Evolutionary conservation across 1,140 invertebrate genomes (phyloP), one percentile per base, ranked within the genome.

Genomic region (Diploscapter pachys): DNA sequence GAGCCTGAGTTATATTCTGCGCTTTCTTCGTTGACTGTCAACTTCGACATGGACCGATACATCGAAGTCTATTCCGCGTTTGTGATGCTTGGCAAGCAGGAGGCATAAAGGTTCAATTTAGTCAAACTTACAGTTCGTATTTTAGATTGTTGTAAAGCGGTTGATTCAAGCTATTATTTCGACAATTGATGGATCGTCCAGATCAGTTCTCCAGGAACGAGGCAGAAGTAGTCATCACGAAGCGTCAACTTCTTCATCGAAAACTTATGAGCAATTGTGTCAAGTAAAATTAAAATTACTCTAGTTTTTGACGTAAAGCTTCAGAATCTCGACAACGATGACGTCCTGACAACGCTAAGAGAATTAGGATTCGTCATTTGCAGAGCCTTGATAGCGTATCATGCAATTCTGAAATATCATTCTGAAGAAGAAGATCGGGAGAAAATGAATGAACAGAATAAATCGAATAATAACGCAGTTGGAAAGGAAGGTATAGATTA

Each of bases 31-130:
- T 63, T 78, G 11, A 80, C 80, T 13, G 61, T 77, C 8, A 64
- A 70, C 5, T 83, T 85, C 68, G 71, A 83, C 52, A 13, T 65
- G 3, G 83, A 85, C 51, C 62, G 77, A 4, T 83, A 83, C 62
- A 13, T 52, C 9, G 64, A 71, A 5, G 69, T 83, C 8, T 74
- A 82, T 63, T 63, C 79, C 4, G 82, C 79, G 3, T 84, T 80
- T 59, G 66, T 67, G 48, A 81, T 83, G 73, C 68, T 83, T 4
- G 72, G 74, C 9, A 80, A 82, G 48, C 71, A 62, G 3, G 76
- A 80, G 65, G 81, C 31, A 31, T 31, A 31, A 31, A 31, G 31
- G 31, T 31, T 31, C 0, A 31, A 31, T 31, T 31, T 0, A 31
- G 1, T 31, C 31, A 31, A 31, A 1, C 31, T 31, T 31, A 31